These are phyloP conservation scores for Oceanodroma leucorhoa DNA, from an alignment of 2,797 vertebrate species.

Conservation along the genomic window DNA sequence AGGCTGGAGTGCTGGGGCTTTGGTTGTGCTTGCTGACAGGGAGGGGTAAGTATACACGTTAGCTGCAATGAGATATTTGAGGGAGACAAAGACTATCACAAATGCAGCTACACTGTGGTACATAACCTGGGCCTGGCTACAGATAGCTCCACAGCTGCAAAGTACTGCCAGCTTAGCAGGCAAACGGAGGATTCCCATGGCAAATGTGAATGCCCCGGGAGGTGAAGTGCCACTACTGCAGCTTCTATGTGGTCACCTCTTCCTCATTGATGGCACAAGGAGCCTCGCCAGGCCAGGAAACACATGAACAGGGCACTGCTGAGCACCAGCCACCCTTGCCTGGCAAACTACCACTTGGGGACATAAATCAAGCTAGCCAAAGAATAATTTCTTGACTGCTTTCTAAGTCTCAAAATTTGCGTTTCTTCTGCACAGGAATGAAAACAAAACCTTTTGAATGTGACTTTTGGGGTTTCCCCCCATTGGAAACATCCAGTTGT, in stretches of 20 bases:
- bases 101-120: neutral
- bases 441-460: neutral
- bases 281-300: neutral
- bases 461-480: neutral
- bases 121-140: neutral
- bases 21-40: neutral
- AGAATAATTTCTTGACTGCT: neutral
- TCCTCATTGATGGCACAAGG: neutral
- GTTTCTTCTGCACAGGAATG: neutral
- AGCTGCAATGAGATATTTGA: neutral
- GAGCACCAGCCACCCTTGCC: neutral
- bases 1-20: neutral
- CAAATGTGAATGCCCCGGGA: rapidly evolving
- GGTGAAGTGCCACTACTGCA: neutral
- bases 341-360: neutral
- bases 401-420: neutral
- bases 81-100: neutral
- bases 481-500: neutral
- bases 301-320: neutral
- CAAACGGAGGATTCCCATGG: neutral
- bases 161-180: neutral
- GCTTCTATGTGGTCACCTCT: neutral
- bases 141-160: neutral
- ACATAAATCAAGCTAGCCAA: neutral
- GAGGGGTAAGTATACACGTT: neutral